These are phyloP conservation scores for Monodelphis domestica DNA, from an alignment of 2,797 vertebrate genomes.

Conservation along the genomic window DNA sequence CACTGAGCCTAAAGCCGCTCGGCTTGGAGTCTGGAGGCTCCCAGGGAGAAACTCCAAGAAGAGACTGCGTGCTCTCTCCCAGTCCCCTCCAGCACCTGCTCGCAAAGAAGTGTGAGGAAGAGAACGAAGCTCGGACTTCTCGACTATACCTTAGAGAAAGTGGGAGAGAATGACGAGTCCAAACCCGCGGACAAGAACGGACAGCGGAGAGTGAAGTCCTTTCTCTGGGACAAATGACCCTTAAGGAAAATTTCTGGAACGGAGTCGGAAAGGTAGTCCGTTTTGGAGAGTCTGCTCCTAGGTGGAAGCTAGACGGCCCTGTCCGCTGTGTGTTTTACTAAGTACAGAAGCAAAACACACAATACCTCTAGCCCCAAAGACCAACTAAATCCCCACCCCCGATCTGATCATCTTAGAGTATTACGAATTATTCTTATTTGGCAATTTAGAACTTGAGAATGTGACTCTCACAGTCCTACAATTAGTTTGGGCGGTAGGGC, in stretches of 20 bases:
- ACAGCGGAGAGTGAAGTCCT: neutral
- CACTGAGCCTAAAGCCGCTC: neutral
- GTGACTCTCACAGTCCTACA: neutral
- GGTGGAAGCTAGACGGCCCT: neutral
- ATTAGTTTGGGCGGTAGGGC: neutral
- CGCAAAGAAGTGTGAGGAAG: neutral
- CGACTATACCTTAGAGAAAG: neutral
- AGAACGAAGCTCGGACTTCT: neutral
- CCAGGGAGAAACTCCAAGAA: neutral
- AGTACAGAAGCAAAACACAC: neutral
- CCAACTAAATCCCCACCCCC: neutral
- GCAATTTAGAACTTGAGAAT: neutral
- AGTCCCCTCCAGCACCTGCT: neutral
- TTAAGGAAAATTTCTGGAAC: neutral
- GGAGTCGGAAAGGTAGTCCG: neutral
- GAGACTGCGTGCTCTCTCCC: neutral
- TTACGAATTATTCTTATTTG: neutral
- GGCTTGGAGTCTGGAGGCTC: neutral
- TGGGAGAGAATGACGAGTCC: neutral
- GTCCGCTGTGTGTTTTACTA: neutral
- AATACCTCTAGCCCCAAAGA: neutral
- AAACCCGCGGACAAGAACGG: neutral
- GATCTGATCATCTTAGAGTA: neutral
- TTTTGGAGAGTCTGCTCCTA: neutral
- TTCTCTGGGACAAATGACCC: neutral